These are phyloP conservation scores for Willisornis vidua DNA, from an alignment of 2,113 vertebrate species.

Conservation along the genomic window DNA sequence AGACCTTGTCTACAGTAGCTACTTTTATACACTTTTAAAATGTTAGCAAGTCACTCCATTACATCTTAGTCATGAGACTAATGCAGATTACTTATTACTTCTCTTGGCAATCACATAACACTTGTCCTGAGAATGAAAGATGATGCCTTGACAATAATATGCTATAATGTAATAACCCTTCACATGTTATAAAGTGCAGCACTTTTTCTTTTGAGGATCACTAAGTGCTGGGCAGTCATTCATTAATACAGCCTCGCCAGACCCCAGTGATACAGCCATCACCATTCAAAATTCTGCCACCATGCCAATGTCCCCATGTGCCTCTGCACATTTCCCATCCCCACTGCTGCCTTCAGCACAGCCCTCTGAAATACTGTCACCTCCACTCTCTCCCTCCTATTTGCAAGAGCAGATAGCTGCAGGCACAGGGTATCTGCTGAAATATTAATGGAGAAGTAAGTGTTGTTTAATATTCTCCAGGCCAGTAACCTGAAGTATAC, in stretches of 20 bases:
- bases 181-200: slow-evolving; percentile 41
- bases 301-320: accelerated
- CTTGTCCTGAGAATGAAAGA: slow-evolving; percentile 63
- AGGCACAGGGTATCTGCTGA: neutral
- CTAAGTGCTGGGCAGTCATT: slow-evolving; percentile 45
- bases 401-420: neutral
- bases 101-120: slow-evolving; percentile 57
- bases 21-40: slow-evolving; percentile 47
- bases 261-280: neutral
- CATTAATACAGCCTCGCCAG: neutral
- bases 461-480: slow-evolving; percentile 48
- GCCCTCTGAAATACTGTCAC: neutral
- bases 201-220: slow-evolving; percentile 62
- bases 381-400: neutral
- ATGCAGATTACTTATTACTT: slow-evolving; percentile 66
- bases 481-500: neutral
- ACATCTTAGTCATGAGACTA: slow-evolving; percentile 58
- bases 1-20: slow-evolving; percentile 40
- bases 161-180: slow-evolving; percentile 64
- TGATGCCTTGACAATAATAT: slow-evolving; percentile 62
- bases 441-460: slow-evolving; percentile 44
- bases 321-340: neutral
- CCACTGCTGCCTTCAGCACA: neutral
- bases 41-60: slow-evolving; percentile 55
- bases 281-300: neutral